A percentile compares a stretch with the other conserved stretches of the same genome.
Evolutionary conservation across 92 coral and sea anemone species (phyloP).

Genomic region (Phenganax marumi): DNA sequence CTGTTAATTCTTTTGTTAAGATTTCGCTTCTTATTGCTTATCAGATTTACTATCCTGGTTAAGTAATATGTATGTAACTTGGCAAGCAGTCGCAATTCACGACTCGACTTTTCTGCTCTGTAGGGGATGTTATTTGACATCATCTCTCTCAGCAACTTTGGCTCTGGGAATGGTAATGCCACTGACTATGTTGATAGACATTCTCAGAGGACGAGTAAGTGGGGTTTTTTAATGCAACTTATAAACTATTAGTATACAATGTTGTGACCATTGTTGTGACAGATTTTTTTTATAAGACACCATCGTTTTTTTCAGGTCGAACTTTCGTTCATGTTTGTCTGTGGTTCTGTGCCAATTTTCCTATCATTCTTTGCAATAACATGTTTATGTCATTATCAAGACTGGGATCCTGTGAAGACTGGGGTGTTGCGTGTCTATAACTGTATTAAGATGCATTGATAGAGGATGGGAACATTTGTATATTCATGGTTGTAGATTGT

Average conservation of each 20-base stretch:
- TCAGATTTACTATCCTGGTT: too few relatives aligned
- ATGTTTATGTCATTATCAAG: conserved; percentile 71
- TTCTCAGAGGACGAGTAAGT: conserved; percentile 81
- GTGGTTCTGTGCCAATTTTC: conserved; percentile 81
- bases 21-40: too few relatives aligned
- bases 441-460: neutral
- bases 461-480: neutral
- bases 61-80: neutral
- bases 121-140: conserved; percentile 98
- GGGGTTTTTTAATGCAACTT: neutral
- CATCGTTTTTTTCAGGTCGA: conserved; percentile 57
- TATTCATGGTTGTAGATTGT: too few relatives aligned
- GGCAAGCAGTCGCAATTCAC: too few relatives aligned
- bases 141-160: conserved; percentile 92
- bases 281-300: neutral
- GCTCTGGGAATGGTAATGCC: conserved; percentile 87
- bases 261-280: neutral
- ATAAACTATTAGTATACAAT: neutral
- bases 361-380: conserved; percentile 84
- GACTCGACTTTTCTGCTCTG: conserved; percentile 1
- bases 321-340: conserved; percentile 76
- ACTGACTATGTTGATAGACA: conserved; percentile 85
- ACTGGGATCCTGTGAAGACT: conserved; percentile 84
- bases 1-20: too few relatives aligned
- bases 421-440: neutral